Conservation (phyloP, 2,888 invertebrate species). For the Drosophila kanekoi region DNA sequence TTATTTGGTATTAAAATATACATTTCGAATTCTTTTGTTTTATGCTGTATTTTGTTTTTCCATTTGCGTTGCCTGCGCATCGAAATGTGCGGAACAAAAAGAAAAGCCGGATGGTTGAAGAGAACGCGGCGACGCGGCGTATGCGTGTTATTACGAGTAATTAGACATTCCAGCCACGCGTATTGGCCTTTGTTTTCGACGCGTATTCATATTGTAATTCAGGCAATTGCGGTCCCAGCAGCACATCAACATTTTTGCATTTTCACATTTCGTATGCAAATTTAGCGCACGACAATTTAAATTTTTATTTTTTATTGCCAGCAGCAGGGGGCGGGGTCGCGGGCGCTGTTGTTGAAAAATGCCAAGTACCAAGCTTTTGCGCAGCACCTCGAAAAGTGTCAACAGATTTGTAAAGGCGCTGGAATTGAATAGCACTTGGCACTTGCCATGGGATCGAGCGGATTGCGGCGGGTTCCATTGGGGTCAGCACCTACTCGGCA, state of each 20-base stretch:
- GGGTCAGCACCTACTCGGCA: slow-evolving; percentile 42
- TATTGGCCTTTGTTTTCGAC: slow-evolving; percentile 38
- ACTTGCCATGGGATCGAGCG: slow-evolving; percentile 24
- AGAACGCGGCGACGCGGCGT: slow-evolving; percentile 27
- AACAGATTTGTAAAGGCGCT: slow-evolving; percentile 62
- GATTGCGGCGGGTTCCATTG: slow-evolving; percentile 35
- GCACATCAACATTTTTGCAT: slow-evolving; percentile 37
- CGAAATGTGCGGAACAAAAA: slow-evolving; percentile 19
- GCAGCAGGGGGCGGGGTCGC: neutral
- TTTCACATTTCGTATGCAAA: slow-evolving; percentile 58
- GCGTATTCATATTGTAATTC: slow-evolving; percentile 50
- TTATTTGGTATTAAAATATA: neutral
- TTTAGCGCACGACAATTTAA: slow-evolving; percentile 53
- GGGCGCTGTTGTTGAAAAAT: slow-evolving; percentile 1
- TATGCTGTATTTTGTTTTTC: neutral
- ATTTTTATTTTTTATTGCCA: slow-evolving; percentile 42
- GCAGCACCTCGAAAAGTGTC: slow-evolving; percentile 65
- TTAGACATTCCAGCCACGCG: slow-evolving; percentile 55
- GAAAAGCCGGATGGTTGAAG: slow-evolving; percentile 16
- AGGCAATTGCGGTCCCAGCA: slow-evolving; percentile 33
- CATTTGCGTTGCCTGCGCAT: too few species aligned
- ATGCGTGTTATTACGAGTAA: slow-evolving; percentile 55
- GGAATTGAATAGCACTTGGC: slow-evolving; percentile 24
- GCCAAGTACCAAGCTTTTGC: slow-evolving; percentile 44
- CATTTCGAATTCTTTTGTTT: slow-evolving; percentile 1